phyloP scores from a whole-genome alignment of 2,888 invertebrate species.

The Leptopilina syphax region DNA sequence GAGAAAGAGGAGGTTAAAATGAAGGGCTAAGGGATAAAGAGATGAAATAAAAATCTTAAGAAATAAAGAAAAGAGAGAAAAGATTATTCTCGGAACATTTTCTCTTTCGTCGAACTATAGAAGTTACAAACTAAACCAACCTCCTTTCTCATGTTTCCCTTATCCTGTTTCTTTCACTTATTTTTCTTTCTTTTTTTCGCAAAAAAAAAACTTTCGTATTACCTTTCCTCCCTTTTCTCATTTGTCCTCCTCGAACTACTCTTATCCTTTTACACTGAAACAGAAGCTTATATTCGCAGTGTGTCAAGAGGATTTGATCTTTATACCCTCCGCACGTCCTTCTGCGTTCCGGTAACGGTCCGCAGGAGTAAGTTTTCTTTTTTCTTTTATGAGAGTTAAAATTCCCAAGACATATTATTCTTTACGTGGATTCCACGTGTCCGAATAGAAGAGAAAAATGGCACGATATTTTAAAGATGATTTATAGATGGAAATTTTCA shows the following conservation, averaged over 20 bases:
- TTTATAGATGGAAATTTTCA: conserved; percentile 20
- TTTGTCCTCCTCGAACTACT: conserved; percentile 26
- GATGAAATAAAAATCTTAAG: conserved; percentile 40
- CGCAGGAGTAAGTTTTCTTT: conserved; percentile 1
- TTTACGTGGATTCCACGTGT: not conserved
- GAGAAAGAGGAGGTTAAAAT: conserved; percentile 46
- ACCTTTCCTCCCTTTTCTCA: conserved; percentile 43
- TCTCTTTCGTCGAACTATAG: conserved; percentile 43
- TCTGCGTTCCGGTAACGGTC: conserved; percentile 17
- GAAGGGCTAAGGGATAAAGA: conserved; percentile 41
- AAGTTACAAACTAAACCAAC: conserved; percentile 39
- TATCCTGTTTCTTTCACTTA: conserved; percentile 27
- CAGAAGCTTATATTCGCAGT: conserved; percentile 62
- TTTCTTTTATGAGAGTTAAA: conserved; percentile 19
- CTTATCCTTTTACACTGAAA: conserved; percentile 52
- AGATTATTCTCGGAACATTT: conserved; percentile 5
- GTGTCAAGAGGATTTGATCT: conserved; percentile 67
- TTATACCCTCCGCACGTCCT: conserved; percentile 53
- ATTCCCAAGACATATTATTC: conserved; percentile 18
- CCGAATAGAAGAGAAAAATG: conserved; percentile 12
- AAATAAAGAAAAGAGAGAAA: not conserved
- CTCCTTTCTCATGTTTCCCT: conserved; percentile 42
- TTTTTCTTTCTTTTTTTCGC: conserved; percentile 43
- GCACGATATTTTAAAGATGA: conserved; percentile 9
- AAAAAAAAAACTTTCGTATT: conserved; percentile 2